Conservation (phyloP, 2,797 vertebrate genomes). For the Adelosebastes latens region DNA sequence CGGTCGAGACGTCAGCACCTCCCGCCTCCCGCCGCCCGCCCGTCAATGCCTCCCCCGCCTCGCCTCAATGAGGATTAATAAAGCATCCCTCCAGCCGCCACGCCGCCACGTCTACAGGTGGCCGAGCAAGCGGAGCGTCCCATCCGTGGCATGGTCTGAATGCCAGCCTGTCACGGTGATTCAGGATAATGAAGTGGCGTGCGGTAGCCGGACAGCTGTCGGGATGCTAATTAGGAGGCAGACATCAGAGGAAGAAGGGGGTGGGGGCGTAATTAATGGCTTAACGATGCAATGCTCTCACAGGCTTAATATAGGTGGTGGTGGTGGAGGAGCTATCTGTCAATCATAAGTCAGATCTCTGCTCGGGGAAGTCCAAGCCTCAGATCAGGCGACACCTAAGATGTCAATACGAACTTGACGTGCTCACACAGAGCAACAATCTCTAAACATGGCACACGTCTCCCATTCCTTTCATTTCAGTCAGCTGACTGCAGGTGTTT, state of each 20-base stretch:
- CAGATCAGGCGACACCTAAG: neutral
- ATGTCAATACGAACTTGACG: neutral
- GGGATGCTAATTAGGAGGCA: conserved; percentile 54
- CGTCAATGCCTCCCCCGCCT: neutral
- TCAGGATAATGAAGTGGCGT: conserved; percentile 47
- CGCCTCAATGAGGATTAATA: neutral
- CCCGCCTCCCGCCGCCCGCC: neutral
- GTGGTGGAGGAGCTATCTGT: neutral
- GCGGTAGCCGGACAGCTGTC: conserved; percentile 59
- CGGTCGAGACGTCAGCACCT: neutral
- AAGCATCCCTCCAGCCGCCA: neutral
- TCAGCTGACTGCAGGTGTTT: neutral
- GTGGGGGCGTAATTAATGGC: conserved; percentile 51
- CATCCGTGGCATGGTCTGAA: neutral
- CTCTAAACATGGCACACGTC: neutral
- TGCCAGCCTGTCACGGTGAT: conserved; percentile 35
- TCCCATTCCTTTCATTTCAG: neutral
- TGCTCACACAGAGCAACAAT: neutral
- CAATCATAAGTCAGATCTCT: neutral
- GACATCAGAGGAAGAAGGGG: conserved; percentile 21
- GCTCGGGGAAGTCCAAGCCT: neutral
- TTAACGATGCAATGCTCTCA: conserved; percentile 55
- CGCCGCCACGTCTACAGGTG: conserved; percentile 9
- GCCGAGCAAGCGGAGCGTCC: neutral
- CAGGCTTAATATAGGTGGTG: conserved; percentile 47